Evolutionary conservation across 1,140 invertebrate species (phyloP), one percentile per base, ranked within the genome.

Genomic region (Bacillus rossius): DNA sequence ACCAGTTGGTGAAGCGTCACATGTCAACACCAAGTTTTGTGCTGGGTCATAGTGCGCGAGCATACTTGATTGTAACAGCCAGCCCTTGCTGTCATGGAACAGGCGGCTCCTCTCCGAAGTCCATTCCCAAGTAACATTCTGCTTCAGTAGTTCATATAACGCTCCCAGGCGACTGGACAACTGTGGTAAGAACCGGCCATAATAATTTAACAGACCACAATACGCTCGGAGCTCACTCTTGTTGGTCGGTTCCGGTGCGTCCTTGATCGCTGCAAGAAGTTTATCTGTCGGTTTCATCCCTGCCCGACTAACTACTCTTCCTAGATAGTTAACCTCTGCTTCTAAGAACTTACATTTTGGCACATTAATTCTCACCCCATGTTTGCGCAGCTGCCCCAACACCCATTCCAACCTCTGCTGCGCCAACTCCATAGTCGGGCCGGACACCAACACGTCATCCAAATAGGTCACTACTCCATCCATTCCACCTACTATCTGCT

Each of bases 1-100:
- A 0, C 66, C 69, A 10, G 51, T 54, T 10, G 64, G 67, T 2
- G 67, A 70, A 16, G 71, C 75, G 48, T 72, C 71, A 37, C 52
- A 58, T 2, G 55, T 55, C 1, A 67, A 20, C 7, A 37, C 40
- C 8, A 64, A 45, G 17, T 20, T 37, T 22, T 58, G 17, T 38
- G 40, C 10, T 8, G 59, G 48, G 20, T 61, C 54, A 2, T 38
- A 60, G 13, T 52, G 55, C 25, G 42, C 22, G 34, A 63, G 40
- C 26, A 45, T 49, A 13, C 57, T 16, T 0, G 60, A 49, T 22
- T 45, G 16, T 14, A 7, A 5, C 14, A 45, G 5, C 14, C 4
- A 8, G 16, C 14, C 4, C 42, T 45, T 45, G 8, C 17, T 19
- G 8, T 45, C 4, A 4, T 45, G 4, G 7, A 45, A 45, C 5